Evolutionary conservation across 2,888 invertebrate genomes (phyloP), one percentile per base, ranked within the genome.

Genomic region (Cremastinae sp.): DNA sequence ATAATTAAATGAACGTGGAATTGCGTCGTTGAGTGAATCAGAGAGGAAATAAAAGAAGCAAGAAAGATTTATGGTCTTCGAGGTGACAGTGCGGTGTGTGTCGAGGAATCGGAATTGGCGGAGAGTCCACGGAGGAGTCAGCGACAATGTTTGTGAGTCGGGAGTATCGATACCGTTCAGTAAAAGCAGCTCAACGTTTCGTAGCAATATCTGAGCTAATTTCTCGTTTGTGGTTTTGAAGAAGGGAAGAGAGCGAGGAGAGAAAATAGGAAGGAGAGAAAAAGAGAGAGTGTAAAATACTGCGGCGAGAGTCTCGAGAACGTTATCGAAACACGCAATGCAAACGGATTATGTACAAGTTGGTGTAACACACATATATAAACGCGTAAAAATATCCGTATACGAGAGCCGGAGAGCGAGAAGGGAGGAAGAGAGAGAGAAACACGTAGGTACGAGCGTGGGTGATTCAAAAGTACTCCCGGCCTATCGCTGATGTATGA

Each of bases 301-400:
- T 78, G 82, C 82, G 80, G 80, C 65, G 55, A 22, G 76, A 73
- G 70, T 72, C 71, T 77, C 65, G 74, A 70, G 75, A 80, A 83
- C 81, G 84, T 87, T 88, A 88, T 88, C 88, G 86, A 83, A 80
- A 85, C 88, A 88, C 87, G 88, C 88, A 87, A 88, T 82, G 85
- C 84, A 83, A 61, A 83, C 83, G 85, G 86, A 86, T 73, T 73
- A 73, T 69, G 64, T 53, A 68, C 75, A 68, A 61, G 62, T 69
- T 58, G 58, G 64, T 73, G 72, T 59, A 43, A 49, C 39, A 69
- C 14, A 65, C 53, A 37, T 51, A 39, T 64, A 64, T n/a, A 41
- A 14, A 22, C n/a, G 16, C 28, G 18, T 20, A 18, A 18, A 39
- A n/a, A 39, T 18, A 49, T 62, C 5, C 28, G 28, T 28, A n/a